A percentile compares a stretch with the other conserved stretches of the same genome.
Evolutionary conservation across 2,113 vertebrate species (phyloP).

Genomic region (Psammodynastes pulverulentus): DNA sequence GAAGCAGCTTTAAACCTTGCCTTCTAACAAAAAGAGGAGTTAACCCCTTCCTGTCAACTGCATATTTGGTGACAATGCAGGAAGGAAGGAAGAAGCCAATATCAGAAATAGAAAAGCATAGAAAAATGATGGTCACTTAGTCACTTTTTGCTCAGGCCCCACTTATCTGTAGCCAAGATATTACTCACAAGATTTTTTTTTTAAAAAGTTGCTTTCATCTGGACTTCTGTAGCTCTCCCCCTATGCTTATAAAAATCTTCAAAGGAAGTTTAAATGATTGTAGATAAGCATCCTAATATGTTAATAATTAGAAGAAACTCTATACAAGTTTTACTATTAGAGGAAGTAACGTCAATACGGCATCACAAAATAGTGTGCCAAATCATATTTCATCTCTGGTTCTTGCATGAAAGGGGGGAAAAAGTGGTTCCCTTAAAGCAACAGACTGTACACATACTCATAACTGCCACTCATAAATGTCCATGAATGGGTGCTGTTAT

Average conservation of each 20-base stretch:
- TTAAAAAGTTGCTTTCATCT: not conserved
- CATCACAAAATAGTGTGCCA: not conserved
- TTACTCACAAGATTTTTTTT: not conserved
- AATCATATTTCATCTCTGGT: not conserved
- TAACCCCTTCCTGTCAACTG: not conserved
- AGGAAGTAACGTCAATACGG: not conserved
- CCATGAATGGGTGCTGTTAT: not conserved
- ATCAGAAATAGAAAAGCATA: not conserved
- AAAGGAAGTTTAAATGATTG: not conserved
- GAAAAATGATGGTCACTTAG: not conserved
- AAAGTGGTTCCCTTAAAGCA: not conserved
- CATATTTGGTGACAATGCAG: not conserved
- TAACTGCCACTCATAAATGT: not conserved
- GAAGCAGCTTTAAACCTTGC: not conserved
- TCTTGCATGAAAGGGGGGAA: not conserved
- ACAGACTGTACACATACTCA: not conserved
- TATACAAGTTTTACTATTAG: not conserved
- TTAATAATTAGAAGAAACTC: not conserved
- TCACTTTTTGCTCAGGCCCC: not conserved
- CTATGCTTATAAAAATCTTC: not conserved
- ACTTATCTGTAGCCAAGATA: not conserved
- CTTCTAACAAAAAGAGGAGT: not conserved
- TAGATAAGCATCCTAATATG: not conserved
- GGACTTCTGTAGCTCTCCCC: not conserved
- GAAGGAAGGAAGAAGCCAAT: not conserved